Percentiles rank a stretch among this genome's conserved stretches.
Conservation (phyloP, 2,113 vertebrate species). For the Origma solitaria region DNA sequence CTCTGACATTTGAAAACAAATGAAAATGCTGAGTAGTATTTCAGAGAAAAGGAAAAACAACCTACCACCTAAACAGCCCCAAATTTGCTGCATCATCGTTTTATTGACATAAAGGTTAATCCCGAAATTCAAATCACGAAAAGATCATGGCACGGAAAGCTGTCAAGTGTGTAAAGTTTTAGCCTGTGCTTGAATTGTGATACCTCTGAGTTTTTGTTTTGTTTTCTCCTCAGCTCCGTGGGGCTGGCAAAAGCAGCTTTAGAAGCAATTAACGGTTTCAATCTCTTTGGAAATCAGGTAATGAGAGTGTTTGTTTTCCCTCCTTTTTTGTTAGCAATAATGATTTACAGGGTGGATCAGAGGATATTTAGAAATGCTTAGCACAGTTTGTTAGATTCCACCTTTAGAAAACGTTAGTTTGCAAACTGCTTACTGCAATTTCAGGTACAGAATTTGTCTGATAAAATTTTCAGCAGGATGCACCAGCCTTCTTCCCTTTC, state of each 20-base stretch:
- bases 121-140: background rate
- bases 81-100: background rate
- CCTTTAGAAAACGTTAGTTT: background rate
- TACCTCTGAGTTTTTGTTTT: background rate
- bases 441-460: background rate
- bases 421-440: background rate
- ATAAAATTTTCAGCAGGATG: background rate
- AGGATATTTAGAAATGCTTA: background rate
- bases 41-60: background rate
- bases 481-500: background rate
- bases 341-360: background rate
- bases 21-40: conserved; percentile 4
- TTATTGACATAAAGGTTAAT: background rate
- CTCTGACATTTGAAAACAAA: conserved; percentile 28
- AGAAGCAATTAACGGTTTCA: conserved; percentile 98
- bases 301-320: conserved; percentile 16
- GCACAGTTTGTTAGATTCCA: background rate
- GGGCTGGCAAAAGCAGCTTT: conserved; percentile 96
- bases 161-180: background rate
- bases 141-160: background rate
- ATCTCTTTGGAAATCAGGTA: conserved; percentile 99
- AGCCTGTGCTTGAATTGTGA: background rate
- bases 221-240: conserved; percentile 80
- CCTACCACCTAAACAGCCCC: background rate
- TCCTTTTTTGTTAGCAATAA: background rate